Percentiles rank a stretch among this genome's conserved stretches.
These are phyloP conservation scores for Myotis pilosus DNA, from an alignment of 2,797 vertebrate genomes.

Conservation along the genomic window DNA sequence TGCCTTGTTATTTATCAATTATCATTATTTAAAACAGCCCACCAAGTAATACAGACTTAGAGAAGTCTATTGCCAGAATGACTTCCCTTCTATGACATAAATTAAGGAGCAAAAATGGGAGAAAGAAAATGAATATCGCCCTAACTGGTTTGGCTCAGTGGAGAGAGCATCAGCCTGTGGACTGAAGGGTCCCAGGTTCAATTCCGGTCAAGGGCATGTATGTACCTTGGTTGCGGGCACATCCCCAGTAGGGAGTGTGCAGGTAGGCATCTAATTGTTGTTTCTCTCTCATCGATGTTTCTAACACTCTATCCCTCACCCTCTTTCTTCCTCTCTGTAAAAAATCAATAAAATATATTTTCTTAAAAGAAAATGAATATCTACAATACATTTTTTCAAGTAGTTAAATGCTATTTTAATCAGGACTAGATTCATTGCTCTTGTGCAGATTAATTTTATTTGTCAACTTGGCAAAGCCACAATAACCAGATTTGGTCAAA, in stretches of 20 bases:
- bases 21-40: neutral
- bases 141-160: too few species aligned
- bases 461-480: neutral
- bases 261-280: too few species aligned
- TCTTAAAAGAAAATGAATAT: neutral
- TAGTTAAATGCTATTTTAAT: neutral
- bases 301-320: too few species aligned
- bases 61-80: neutral
- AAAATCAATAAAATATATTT: too few species aligned
- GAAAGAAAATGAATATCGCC: neutral
- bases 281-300: too few species aligned
- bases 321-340: too few species aligned
- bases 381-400: neutral
- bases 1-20: neutral
- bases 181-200: too few species aligned
- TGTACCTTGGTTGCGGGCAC: too few species aligned
- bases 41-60: neutral
- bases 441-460: neutral
- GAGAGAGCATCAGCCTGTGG: too few species aligned
- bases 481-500: conserved; percentile 23
- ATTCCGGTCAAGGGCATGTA: too few species aligned
- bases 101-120: neutral
- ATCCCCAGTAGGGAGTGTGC: too few species aligned
- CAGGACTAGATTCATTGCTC: neutral
- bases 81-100: neutral